phyloP scores from a whole-genome alignment of 2,113 vertebrate species.

The Onychostoma macrolepis region DNA sequence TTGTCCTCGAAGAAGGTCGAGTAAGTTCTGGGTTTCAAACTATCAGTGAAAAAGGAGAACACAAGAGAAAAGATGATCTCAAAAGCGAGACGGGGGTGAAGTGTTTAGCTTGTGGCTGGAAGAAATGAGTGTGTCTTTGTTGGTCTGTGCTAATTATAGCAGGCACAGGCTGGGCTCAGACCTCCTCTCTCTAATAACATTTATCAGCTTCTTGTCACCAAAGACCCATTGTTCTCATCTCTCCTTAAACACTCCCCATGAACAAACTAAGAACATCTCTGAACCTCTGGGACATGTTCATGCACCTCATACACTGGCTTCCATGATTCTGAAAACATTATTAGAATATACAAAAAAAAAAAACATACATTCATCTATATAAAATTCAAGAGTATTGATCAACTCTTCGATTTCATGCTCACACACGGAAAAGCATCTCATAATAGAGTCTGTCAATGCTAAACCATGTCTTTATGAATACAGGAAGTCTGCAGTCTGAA shows the following conservation, averaged over 20 bases:
- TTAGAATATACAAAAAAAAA: background rate
- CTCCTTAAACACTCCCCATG: constrained; percentile 43
- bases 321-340: background rate
- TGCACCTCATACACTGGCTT: background rate
- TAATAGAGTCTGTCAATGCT: constrained; percentile 3
- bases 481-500: constrained; percentile 22
- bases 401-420: constrained; percentile 3
- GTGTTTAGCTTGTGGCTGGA: constrained; percentile 26
- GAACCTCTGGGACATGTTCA: constrained; percentile 6
- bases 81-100: constrained; percentile 34
- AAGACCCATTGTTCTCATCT: constrained; percentile 52
- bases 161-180: constrained; percentile 33
- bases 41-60: constrained; percentile 29
- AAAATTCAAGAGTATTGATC: constrained; percentile 16
- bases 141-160: constrained; percentile 58
- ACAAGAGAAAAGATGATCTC: constrained; percentile 22
- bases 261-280: constrained; percentile 44
- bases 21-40: constrained; percentile 16
- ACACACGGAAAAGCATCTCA: constrained; percentile 2
- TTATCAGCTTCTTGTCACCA: constrained; percentile 54
- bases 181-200: constrained; percentile 53
- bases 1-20: constrained; percentile 21
- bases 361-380: constrained; percentile 2
- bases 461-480: constrained; percentile 1
- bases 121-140: constrained; percentile 43